Base-by-base conservation (phyloP, 2,888 invertebrate species). In the Dusona sp. region DNA sequence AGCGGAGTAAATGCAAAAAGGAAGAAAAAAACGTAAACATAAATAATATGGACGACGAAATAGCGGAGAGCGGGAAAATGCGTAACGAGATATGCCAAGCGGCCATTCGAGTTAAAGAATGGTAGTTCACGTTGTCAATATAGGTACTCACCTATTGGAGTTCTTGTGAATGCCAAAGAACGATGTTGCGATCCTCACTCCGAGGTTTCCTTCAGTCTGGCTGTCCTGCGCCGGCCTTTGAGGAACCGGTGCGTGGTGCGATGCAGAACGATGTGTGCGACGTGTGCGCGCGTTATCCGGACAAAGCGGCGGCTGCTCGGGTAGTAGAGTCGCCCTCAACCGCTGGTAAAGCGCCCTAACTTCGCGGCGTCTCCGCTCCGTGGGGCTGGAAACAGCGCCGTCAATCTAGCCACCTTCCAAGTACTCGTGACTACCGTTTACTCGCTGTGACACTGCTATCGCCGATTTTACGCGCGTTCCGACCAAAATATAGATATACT, bases 221-320 rank as follows among this genome's bases (percentile, higher is more conserved):
- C 78, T 78, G 74, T 84, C 74, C 80, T 78, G 84, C 84, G 84
- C 78, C 81, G 83, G 61, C 68, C 67, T 54, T 67, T 38, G 65
- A 68, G 22, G 73, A 74, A 42, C 68, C 73, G 74, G 70, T 82
- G 68, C 61, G 74, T 86, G 61, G 29, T 61, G 61, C 29, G 61
- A 29, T 16, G 80, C 51, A 65, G 70, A 80, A 45, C 73, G 86
- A 68, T 79, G 81, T 72, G 83, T 86, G 38, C 77, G 83, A 83
- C 80, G 80, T 86, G 86, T 84, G 86, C 86, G 86, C 86, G 86
- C 84, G 80, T 68, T 86, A 68, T 84, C 73, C 74, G 86, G 81
- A 86, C 86, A 86, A 86, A 84, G 82, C 65, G 81, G 84, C 79
- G 78, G 78, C 80, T 80, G 54, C 84, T 81, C 38, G 22, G 48